Evolutionary conservation across 2,797 vertebrate genomes (phyloP).

Genomic region (Poeciliopsis infans): DNA sequence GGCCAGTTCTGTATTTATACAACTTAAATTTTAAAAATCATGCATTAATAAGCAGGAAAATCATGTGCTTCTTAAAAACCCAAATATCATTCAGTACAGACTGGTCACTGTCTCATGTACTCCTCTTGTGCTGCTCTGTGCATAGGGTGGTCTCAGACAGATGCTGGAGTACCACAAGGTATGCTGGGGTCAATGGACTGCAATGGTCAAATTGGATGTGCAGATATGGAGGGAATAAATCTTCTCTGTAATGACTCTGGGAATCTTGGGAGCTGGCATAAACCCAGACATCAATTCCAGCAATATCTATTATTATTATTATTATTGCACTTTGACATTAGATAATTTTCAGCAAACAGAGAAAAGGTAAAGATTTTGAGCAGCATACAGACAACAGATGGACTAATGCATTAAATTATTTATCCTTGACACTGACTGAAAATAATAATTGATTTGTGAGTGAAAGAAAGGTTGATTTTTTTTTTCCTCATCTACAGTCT

Average conservation of each 20-base stretch:
- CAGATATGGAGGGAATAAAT: conserved; percentile 68
- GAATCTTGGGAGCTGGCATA: conserved; percentile 9
- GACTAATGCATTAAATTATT: neutral
- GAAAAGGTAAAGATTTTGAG: neutral
- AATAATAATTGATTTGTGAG: conserved; percentile 58
- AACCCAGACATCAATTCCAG: neutral
- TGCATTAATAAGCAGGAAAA: neutral
- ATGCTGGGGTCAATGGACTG: conserved; percentile 61
- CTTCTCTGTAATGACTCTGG: conserved; percentile 58
- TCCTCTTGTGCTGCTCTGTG: conserved; percentile 41
- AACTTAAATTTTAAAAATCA: neutral
- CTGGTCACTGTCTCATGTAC: conserved; percentile 34
- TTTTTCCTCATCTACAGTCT: conserved; percentile 59
- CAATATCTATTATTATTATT: neutral
- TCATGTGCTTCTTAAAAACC: neutral
- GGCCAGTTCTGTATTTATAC: neutral
- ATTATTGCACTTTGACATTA: neutral
- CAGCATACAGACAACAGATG: conserved; percentile 21
- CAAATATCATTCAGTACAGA: neutral
- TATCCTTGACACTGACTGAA: conserved; percentile 30
- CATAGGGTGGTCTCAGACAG: conserved; percentile 53
- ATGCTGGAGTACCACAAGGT: conserved; percentile 50
- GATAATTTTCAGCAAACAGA: neutral
- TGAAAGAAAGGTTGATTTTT: conserved; percentile 47
- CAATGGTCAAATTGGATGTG: conserved; percentile 63